Conservation (phyloP, 2,888 invertebrate genomes). For the Caenorhabditis panamensis region DNA sequence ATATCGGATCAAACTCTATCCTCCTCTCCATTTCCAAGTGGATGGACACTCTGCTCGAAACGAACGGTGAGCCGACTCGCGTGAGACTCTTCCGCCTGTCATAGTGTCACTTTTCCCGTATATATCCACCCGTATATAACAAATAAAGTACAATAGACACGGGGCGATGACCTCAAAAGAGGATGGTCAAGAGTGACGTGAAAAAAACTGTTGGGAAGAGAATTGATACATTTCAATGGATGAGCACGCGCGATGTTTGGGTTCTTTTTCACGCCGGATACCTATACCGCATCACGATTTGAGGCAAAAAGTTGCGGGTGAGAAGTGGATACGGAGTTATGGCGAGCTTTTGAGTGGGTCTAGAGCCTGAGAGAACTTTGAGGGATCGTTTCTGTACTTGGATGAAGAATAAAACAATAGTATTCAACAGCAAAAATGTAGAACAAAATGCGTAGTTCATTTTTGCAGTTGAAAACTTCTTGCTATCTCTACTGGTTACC, state of each 20-base stretch:
- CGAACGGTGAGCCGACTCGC: background rate
- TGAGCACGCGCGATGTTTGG: constrained; percentile 25
- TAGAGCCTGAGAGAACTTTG: background rate
- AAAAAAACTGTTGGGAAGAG: background rate
- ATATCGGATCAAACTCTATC: background rate
- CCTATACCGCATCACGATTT: constrained; percentile 39
- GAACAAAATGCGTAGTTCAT: background rate
- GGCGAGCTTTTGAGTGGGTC: background rate
- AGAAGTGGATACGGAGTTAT: background rate
- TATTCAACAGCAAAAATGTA: background rate
- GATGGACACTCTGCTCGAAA: background rate
- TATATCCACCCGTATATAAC: too few species aligned
- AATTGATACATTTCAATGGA: constrained; percentile 29
- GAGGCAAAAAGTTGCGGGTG: constrained; percentile 14
- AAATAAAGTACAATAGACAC: constrained; percentile 24
- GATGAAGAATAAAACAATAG: too few species aligned
- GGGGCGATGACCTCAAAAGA: constrained; percentile 10
- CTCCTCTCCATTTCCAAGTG: background rate
- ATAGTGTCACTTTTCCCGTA: constrained; percentile 30
- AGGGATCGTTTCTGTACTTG: too few species aligned
- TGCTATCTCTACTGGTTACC: background rate
- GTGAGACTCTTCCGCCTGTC: constrained; percentile 21
- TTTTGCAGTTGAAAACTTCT: background rate
- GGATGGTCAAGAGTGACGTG: background rate
- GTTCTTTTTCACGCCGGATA: too few species aligned